Base-by-base conservation (phyloP, 2,888 invertebrate genomes). In the Apamea sordens region DNA sequence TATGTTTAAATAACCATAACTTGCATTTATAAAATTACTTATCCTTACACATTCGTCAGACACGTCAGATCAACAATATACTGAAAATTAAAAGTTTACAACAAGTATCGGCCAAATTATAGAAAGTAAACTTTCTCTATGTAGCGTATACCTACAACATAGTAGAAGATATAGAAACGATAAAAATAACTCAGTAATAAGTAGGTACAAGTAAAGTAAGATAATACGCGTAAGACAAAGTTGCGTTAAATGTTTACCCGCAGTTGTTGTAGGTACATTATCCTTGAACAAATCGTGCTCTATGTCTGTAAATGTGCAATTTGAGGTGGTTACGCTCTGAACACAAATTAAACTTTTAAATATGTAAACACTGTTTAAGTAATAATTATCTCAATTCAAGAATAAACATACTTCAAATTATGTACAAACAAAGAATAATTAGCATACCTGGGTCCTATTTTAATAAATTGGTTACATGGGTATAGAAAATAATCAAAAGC, bases 221-320 rank as follows among this genome's bases (percentile, higher is more conserved):
- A 84, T 80, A 78, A 61, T 79, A 68, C 65, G 65, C 77, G 50
- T 76, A 72, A 84, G 75, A 74, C 75, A 76, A 86, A 77, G 53
- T 76, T 89, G 77, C 86, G 79, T 78, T 84, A 67, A 85, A 85
- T 83, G 68, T 78, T 73, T 78, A 79, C 80, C 74, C 74, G 80
- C 79, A 86, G 85, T 86, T 86, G 4, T 24, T 56, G 87, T 88
- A 88, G 86, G 88, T 89, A 91, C 90, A 91, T 92, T 91, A 93
- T 93, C 95, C 94, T 95, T 95, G 94, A 94, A 93, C 86, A 91
- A 93, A 92, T 95, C 94, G 94, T 95, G 94, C 91, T 91, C 88
- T 91, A 91, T 90, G 90, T 91, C 90, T 90, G 91, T 92, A 93
- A 94, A 94, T 92, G 92, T 90, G 92, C 93, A 94, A 93, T 95